Evolutionary conservation across 2,797 vertebrate genomes (phyloP).

Genomic region (Otolemur crassicaudatus): DNA sequence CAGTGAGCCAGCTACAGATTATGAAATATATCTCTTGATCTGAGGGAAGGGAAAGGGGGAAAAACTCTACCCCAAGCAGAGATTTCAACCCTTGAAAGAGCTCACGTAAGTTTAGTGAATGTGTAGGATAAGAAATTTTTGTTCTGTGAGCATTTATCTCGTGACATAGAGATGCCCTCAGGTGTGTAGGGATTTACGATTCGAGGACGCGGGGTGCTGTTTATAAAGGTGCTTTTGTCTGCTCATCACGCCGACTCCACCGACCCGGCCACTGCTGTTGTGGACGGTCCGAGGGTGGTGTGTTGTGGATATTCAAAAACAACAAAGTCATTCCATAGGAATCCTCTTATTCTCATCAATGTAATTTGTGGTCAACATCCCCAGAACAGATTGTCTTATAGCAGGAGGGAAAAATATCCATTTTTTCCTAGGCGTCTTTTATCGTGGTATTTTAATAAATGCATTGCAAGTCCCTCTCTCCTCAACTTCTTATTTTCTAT

Average conservation of each 20-base stretch:
- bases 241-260: not conserved
- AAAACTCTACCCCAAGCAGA: constrained; percentile 38
- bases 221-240: constrained; percentile 5
- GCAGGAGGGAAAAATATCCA: constrained; percentile 59
- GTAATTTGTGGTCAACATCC: constrained; percentile 45
- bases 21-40: constrained; percentile 90
- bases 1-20: constrained; percentile 88
- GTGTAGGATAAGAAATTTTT: constrained; percentile 90
- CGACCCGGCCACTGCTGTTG: constrained; percentile 29
- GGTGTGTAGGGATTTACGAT: constrained; percentile 83
- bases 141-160: constrained; percentile 87
- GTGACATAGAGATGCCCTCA: constrained; percentile 77
- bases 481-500: constrained; percentile 63
- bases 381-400: constrained; percentile 61
- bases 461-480: constrained; percentile 65
- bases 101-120: constrained; percentile 89
- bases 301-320: not conserved
- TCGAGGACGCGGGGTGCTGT: constrained; percentile 63
- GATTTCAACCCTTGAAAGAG: constrained; percentile 89
- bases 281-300: not conserved
- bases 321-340: constrained; percentile 34
- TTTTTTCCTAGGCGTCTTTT: constrained; percentile 67
- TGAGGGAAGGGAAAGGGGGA: constrained; percentile 63
- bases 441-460: constrained; percentile 79
- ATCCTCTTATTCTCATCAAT: not conserved